These are phyloP conservation scores for Tetropium fuscum DNA, from an alignment of 2,888 invertebrate genomes.

Conservation along the genomic window DNA sequence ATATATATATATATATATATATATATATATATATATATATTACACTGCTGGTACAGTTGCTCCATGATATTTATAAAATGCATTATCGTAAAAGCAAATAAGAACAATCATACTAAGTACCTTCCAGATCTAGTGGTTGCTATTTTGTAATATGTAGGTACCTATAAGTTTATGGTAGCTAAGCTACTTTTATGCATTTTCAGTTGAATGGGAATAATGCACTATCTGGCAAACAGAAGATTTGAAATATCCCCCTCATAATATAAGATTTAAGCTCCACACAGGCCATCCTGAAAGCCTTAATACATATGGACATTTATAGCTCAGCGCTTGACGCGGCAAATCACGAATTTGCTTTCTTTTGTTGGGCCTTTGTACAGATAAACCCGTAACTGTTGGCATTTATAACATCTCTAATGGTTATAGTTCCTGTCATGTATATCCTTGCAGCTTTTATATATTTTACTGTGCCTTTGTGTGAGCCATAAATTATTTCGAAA, in stretches of 20 bases:
- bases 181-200: too few species aligned
- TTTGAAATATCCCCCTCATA: conserved; percentile 8
- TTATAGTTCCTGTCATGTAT: conserved; percentile 54
- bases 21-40: too few species aligned
- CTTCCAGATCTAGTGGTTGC: too few species aligned
- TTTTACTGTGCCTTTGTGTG: conserved; percentile 31
- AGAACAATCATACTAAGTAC: too few species aligned
- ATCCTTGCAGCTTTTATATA: conserved; percentile 33
- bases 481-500: conserved; percentile 22
- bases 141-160: too few species aligned
- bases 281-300: conserved; percentile 46
- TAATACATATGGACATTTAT: conserved; percentile 61
- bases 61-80: too few species aligned
- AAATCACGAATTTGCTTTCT: conserved; percentile 62
- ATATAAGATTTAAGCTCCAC: conserved; percentile 33
- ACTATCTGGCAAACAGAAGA: conserved; percentile 1
- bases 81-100: too few species aligned
- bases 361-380: conserved; percentile 59
- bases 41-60: too few species aligned
- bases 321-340: conserved; percentile 60
- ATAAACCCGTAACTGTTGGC: conserved; percentile 61
- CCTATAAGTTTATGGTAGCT: too few species aligned
- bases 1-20: too few species aligned
- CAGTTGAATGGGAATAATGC: too few species aligned
- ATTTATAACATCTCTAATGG: conserved; percentile 61